Conservation (phyloP, 2,113 vertebrate species). For the Pycnonotus jocosus region DNA sequence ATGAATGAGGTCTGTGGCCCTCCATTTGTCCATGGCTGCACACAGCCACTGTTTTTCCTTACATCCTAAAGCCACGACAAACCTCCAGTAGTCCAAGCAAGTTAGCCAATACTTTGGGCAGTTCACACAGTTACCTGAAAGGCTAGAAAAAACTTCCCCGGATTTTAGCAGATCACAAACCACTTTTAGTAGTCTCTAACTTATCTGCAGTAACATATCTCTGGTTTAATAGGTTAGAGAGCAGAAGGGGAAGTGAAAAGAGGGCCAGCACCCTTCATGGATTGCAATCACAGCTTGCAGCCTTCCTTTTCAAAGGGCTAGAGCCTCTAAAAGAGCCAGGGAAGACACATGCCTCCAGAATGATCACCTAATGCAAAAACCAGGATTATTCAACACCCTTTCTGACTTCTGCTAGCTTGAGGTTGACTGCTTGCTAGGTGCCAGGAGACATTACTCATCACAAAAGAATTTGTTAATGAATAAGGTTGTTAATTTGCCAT, state of each 20-base stretch:
- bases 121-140: background rate
- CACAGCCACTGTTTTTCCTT: background rate
- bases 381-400: background rate
- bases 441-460: constrained; percentile 13
- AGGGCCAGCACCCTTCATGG: background rate
- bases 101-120: background rate
- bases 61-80: background rate
- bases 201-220: background rate
- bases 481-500: background rate
- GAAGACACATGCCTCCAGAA: background rate
- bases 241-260: background rate
- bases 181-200: background rate
- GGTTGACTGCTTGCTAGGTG: background rate
- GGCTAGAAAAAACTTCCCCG: background rate
- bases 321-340: background rate
- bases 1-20: background rate
- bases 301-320: background rate
- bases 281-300: background rate
- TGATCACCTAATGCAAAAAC: background rate
- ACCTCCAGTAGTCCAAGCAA: background rate
- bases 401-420: background rate
- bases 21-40: background rate
- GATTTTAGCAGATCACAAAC: background rate
- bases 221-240: background rate
- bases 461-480: background rate